Evolutionary conservation across 2,888 invertebrate species (phyloP), one percentile per base, ranked within the genome.

Genomic region (Rhagonycha lutea): DNA sequence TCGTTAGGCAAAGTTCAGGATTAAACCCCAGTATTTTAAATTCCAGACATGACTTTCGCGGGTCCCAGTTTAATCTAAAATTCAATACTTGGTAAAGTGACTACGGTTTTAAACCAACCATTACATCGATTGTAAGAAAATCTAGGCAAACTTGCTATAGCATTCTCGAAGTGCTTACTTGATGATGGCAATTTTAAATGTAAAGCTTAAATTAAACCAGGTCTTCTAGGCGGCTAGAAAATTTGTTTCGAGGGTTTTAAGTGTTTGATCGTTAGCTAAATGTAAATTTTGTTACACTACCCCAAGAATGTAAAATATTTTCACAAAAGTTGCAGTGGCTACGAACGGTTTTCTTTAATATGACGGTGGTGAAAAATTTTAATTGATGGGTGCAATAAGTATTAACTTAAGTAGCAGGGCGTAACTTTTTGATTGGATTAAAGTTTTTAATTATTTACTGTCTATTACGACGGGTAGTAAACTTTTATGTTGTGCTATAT

Each of bases 1-100:
- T 73, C 76, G 76, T 77, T 77, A 74, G 73, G 71, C 76, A 74
- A 68, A 68, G 70, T 75, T 60, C 72, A 29, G 71, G 73, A 78
- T 75, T 69, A 69, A 72, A 78, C 74, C 74, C 76, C 72, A 69
- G 75, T 77, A 75, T 77, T 79, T 79, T 79, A 79, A 79, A 79
- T 79, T 79, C 79, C 65, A 73, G 77, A 79, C 79, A 79, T 77
- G 79, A 74, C 74, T 79, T 79, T 79, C 77, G 79, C 77, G 79
- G 79, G 73, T 75, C 79, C 77, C 67, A 47, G 77, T 77, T 77
- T 74, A 79, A 79, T 75, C 77, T 77, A 75, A 77, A 73, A 61
- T 69, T 69, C 76, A 47, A 71, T 24, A 32, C 76, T 29, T 24
- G 12, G 60, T 29, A 68, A 74, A 69, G 28, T 26, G 76, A 32